phyloP scores from a whole-genome alignment of 2,797 vertebrate genomes.

The Neosalanx taihuensis region DNA sequence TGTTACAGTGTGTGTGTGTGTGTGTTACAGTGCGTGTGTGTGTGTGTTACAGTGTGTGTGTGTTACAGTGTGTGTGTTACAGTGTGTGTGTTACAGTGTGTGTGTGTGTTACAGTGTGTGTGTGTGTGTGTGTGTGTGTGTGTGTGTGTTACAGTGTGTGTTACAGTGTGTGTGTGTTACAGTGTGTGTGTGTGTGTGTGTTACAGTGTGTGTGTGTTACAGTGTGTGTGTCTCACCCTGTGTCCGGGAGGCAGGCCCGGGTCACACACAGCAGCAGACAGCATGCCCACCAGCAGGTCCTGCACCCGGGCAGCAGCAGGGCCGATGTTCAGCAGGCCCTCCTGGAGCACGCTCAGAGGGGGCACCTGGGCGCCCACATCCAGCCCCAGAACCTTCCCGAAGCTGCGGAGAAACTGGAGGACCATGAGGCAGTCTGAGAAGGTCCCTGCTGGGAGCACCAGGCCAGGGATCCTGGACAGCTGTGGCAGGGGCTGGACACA shows the following conservation, averaged over 20 bases:
- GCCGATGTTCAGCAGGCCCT: slow-evolving; percentile 86
- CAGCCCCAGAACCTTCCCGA: slow-evolving; percentile 90
- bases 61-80: no score
- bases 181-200: slow-evolving; percentile 13
- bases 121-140: neutral
- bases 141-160: no score
- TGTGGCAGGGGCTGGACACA: slow-evolving; percentile 85
- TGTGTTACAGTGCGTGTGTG: no score
- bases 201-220: slow-evolving; percentile 50
- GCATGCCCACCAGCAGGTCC: slow-evolving; percentile 87
- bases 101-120: neutral
- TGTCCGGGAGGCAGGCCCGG: slow-evolving; percentile 87
- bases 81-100: no score
- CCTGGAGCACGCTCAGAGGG: slow-evolving; percentile 82
- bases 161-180: neutral
- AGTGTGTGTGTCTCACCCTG: slow-evolving; percentile 72
- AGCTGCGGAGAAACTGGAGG: slow-evolving; percentile 90
- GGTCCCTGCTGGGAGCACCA: slow-evolving; percentile 80
- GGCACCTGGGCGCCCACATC: slow-evolving; percentile 78
- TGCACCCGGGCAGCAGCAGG: slow-evolving; percentile 83
- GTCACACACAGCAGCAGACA: slow-evolving; percentile 88
- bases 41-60: no score
- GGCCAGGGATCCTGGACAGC: slow-evolving; percentile 84
- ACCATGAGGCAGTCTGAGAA: slow-evolving; percentile 95
- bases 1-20: no score